These are phyloP conservation scores for Ciconia maguari DNA, from an alignment of 2,113 vertebrate species.

Conservation along the genomic window DNA sequence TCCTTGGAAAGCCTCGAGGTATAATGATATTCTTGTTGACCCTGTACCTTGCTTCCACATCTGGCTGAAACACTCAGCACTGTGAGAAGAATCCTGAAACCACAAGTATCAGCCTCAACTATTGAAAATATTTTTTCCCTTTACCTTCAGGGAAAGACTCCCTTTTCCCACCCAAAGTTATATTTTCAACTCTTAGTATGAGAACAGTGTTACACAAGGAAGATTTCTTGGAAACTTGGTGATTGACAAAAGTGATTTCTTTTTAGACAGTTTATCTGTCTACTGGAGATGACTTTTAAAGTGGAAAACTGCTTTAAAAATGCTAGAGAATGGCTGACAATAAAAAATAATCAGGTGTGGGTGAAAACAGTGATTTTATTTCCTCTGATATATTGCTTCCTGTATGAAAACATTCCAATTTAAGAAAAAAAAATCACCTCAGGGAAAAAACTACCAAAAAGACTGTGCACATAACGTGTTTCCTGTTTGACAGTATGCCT, in stretches of 20 bases:
- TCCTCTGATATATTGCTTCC: background rate
- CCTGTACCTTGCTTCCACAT: conserved; percentile 53
- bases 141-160: background rate
- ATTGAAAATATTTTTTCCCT: conserved; percentile 31
- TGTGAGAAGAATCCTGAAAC: conserved; percentile 8
- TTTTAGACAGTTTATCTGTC: background rate
- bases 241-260: conserved; percentile 1
- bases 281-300: background rate
- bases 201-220: background rate
- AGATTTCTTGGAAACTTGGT: background rate
- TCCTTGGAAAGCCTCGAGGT: conserved; percentile 32
- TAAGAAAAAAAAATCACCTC: background rate
- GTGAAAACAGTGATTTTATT: background rate
- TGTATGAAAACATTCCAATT: background rate
- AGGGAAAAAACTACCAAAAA: background rate
- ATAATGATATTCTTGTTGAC: conserved; percentile 50
- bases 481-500: background rate
- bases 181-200: background rate
- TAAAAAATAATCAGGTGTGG: background rate
- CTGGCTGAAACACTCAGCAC: conserved; percentile 27
- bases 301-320: background rate
- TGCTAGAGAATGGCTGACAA: background rate
- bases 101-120: background rate
- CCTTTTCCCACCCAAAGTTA: background rate
- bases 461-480: background rate